Base-by-base conservation (phyloP, 2,888 invertebrate species). In the Vanessa cardui region DNA sequence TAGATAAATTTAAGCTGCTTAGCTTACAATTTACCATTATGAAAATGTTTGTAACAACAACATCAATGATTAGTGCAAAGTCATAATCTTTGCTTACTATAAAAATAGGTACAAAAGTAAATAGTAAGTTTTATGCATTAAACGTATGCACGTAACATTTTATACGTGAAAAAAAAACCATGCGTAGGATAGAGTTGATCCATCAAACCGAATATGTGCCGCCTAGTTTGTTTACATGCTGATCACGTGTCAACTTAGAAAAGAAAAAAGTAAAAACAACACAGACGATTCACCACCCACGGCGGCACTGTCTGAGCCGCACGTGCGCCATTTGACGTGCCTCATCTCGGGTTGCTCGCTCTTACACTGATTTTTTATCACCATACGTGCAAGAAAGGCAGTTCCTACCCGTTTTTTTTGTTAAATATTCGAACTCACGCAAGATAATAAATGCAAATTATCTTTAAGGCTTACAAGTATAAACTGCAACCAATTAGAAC, bases 231-330 rank as follows among this genome's bases (percentile, higher is more conserved):
- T 83, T 81, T 83, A 80, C 73, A 80, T 74, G 77, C 73, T 54
- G 76, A 79, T 83, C 83, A 84, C 80, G 81, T 83, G 83, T 83
- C 72, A 75, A 65, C 71, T 78, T 79, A 81, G 77, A 80, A 58
- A 77, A 77, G 80, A 78, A 81, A 81, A 78, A 74, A 73, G 73
- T 63, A 73, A 77, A 77, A 76, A 75, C 69, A 64, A 67, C 21
- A 67, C 39, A 63, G 62, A 64, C 61, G 72, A 73, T 66, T 62
- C 73, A 73, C 79, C 78, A 77, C 79, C 78, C 80, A 80, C 80
- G 54, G 75, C 50, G 77, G 62, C 52, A 62, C 12, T 59, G 67
- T 31, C 49, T 66, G 71, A 60, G 62, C 62, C 78, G 75, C 81
- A 82, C 85, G 83, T 83, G 82, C 81, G 80, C 73, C 71, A 76